Evolutionary conservation across 2,113 vertebrate genomes (phyloP).

Genomic region (Lontra canadensis): DNA sequence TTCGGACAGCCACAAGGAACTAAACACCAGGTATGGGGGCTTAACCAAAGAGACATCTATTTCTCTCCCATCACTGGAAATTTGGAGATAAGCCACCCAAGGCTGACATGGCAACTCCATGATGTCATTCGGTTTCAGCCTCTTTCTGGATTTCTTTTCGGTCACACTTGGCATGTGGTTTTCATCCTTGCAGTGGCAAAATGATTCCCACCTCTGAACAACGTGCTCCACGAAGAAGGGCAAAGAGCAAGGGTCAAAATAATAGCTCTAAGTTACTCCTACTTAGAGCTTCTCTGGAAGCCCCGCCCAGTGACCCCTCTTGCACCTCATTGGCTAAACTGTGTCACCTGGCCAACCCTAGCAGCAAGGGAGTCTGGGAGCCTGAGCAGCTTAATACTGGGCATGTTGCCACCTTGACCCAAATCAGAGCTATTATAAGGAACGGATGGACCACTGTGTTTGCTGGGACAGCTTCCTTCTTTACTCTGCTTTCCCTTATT

Average conservation of each 20-base stretch:
- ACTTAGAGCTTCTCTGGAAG: background rate
- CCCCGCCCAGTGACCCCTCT: background rate
- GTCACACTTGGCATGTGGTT: background rate
- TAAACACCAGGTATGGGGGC: no score
- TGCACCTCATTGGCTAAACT: background rate
- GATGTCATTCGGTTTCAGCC: background rate
- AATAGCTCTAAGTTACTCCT: background rate
- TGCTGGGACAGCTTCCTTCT: background rate
- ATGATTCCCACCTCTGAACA: background rate
- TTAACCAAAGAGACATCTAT: background rate
- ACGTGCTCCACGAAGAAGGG: background rate
- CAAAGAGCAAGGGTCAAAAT: background rate
- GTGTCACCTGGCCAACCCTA: background rate
- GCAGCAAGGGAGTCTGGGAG: background rate
- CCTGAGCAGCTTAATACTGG: background rate
- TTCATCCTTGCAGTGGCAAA: background rate
- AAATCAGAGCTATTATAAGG: background rate
- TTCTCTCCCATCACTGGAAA: background rate
- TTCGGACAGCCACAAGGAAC: background rate
- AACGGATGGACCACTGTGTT: background rate
- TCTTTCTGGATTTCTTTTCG: background rate
- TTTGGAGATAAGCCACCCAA: background rate
- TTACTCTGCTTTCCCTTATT: background rate
- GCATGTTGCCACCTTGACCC: fast-evolving
- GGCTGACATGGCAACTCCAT: background rate